Evolutionary conservation across 2,113 vertebrate genomes (phyloP), one percentile per base, ranked within the genome.

Genomic region (Egretta garzetta): DNA sequence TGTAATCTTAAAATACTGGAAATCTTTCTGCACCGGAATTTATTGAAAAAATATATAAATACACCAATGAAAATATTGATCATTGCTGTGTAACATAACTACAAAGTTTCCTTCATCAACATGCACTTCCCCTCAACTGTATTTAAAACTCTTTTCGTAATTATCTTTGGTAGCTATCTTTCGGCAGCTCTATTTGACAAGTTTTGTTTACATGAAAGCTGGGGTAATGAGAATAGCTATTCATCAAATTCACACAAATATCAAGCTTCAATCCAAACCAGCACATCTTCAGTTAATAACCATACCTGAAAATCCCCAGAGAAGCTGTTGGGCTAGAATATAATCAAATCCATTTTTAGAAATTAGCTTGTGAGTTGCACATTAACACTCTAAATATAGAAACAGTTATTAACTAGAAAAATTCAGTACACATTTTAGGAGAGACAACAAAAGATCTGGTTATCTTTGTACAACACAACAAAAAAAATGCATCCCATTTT

Each of bases 231-330:
- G 59, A 94, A 93, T n/a, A 98, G 33, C 45, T 67, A 56, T 93
- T 91, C 93, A 96, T 41, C 82, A 97, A 98, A 97, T 71, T 64
- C 97, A 97, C 96, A 95, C 97, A 97, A 96, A 89, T 67, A 90
- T n/a, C 96, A 97, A 86, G 80, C 94, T 97, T 97, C 96, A 97
- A 93, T 97, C 93, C 91, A 97, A 95, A 95, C 96, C 80, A 97
- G 43, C 74, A 75, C 15, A 88, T 84, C 92, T 89, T 92, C 80
- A 97, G 74, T 89, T 72, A 93, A 88, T 60, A 77, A 74, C 96
- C 99, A 97, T 99, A 99, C 99, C 99, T 98, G 99, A 99, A 97
- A 98, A 99, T 97, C 99, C 99, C 99, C 99, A 99, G 92, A 99
- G 98, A 97, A 99, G 99, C 58, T 99, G 99, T 86, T 99, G 99